Conservation (phyloP, 1,140 invertebrate species). For the Drosophila orena region DNA sequence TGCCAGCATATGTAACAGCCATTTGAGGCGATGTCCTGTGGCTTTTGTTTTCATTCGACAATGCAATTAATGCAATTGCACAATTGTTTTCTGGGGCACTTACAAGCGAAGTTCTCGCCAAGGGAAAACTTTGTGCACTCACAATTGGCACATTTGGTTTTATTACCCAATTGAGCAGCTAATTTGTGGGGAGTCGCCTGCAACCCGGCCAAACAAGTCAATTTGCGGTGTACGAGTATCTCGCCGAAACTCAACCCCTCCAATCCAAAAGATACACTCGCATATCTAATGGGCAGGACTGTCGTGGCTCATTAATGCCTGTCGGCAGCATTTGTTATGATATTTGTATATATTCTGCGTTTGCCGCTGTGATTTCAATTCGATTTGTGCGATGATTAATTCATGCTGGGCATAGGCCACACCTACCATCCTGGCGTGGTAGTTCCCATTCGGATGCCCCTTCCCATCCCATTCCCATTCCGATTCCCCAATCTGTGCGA, state of each 20-base stretch:
- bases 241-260: conserved; percentile 1
- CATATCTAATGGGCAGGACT: conserved; percentile 39
- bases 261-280: neutral
- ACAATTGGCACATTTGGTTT: conserved; percentile 83
- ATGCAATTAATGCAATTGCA: conserved; percentile 78
- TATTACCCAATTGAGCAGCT: conserved; percentile 80
- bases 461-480: conserved; percentile 2
- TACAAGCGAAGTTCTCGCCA: conserved; percentile 23
- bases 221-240: conserved; percentile 46
- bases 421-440: conserved; percentile 40
- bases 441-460: neutral
- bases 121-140: conserved; percentile 51
- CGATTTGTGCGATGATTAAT: conserved; percentile 72
- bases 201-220: conserved; percentile 52
- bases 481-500: conserved; percentile 23
- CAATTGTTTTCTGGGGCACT: conserved; percentile 63
- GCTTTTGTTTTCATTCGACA: conserved; percentile 65
- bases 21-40: conserved; percentile 62
- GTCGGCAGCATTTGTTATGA: conserved; percentile 66
- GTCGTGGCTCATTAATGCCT: conserved; percentile 66
- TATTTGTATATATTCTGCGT: conserved; percentile 45
- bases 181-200: conserved; percentile 75
- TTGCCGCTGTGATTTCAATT: conserved; percentile 60
- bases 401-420: conserved; percentile 70
- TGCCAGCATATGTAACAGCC: conserved; percentile 65